These are phyloP conservation scores for Platichthys flesus DNA, from an alignment of 2,113 vertebrate species.

Conservation along the genomic window DNA sequence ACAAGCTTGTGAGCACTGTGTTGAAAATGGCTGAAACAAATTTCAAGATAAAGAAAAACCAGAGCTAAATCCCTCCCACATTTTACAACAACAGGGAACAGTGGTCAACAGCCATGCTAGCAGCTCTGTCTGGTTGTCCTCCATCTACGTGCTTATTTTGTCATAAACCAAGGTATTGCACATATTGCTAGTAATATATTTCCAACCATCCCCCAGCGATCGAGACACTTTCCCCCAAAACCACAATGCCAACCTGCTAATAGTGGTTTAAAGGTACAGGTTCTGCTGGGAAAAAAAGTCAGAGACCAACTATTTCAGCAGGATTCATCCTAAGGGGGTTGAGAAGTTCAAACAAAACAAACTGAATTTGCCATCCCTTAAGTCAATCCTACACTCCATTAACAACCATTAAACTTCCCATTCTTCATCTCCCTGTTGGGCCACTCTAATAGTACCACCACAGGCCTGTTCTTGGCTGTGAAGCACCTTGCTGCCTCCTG, in stretches of 20 bases:
- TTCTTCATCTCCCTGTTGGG: background rate
- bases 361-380: background rate
- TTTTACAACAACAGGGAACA: no score
- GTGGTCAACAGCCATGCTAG: no score
- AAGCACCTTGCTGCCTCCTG: slow-evolving; percentile 18
- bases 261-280: no score
- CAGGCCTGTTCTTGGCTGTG: background rate
- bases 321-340: background rate
- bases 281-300: background rate
- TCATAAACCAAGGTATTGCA: no score
- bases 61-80: no score
- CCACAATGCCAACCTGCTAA: background rate
- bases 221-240: background rate
- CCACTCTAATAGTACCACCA: background rate
- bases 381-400: background rate
- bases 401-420: background rate
- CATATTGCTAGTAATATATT: background rate
- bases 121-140: no score
- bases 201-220: background rate
- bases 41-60: no score
- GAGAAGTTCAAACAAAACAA: background rate
- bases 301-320: background rate
- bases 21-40: no score
- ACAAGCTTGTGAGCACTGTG: no score
- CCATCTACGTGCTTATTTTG: no score